A percentile compares a stretch with the other conserved stretches of the same genome.
Evolutionary conservation across 2,797 vertebrate species (phyloP).

Genomic region (Florisuga fusca): DNA sequence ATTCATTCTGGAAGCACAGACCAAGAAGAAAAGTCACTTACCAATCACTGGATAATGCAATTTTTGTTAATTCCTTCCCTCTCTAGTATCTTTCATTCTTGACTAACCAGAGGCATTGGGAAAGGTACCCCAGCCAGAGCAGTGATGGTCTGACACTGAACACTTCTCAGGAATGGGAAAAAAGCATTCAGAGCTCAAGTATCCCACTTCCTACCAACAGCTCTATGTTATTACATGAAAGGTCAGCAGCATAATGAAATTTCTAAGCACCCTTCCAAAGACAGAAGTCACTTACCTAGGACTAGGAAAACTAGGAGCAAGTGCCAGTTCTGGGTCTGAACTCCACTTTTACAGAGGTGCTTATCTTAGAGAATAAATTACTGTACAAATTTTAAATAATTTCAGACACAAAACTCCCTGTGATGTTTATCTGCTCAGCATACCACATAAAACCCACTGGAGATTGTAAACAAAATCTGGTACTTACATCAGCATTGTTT

Average conservation of each 20-base stretch:
- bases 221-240: background rate
- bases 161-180: background rate
- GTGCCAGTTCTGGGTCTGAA: background rate
- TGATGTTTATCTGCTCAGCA: background rate
- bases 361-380: background rate
- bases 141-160: background rate
- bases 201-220: background rate
- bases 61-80: background rate
- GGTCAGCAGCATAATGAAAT: background rate
- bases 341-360: background rate
- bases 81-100: background rate
- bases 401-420: background rate
- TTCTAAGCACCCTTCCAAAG: background rate
- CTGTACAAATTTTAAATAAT: background rate
- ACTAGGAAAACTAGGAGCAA: background rate
- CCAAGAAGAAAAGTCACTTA: background rate
- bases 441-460: background rate
- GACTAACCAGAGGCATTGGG: background rate
- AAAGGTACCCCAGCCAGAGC: background rate
- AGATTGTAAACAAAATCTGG: background rate
- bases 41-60: background rate
- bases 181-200: background rate
- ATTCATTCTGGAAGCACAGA: background rate
- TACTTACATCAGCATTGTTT: background rate
- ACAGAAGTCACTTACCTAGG: background rate